Percentiles rank a stretch among this genome's conserved stretches.
These are phyloP conservation scores for Tethea ocularis DNA, from an alignment of 2,888 invertebrate genomes.

Conservation along the genomic window DNA sequence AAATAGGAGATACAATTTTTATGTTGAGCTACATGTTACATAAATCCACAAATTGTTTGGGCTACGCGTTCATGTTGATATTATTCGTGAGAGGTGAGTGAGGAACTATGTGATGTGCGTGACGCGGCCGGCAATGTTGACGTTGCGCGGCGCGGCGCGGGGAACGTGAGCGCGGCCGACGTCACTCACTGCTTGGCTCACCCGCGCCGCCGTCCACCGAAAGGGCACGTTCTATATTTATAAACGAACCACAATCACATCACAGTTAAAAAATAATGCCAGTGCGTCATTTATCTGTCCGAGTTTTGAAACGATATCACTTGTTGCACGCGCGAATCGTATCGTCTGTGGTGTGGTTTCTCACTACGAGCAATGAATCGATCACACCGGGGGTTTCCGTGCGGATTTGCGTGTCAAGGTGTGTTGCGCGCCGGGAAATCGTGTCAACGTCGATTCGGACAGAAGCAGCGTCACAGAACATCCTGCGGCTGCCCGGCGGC, in stretches of 20 bases:
- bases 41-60: slow-evolving; percentile 37
- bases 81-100: slow-evolving; percentile 62
- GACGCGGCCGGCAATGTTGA: slow-evolving; percentile 77
- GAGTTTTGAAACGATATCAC: slow-evolving; percentile 66
- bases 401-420: slow-evolving; percentile 67
- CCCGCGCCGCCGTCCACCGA: slow-evolving; percentile 75
- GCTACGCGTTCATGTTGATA: slow-evolving; percentile 59
- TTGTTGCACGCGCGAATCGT: slow-evolving; percentile 78
- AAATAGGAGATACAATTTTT: background rate
- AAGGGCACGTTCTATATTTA: slow-evolving; percentile 81
- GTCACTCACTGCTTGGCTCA: slow-evolving; percentile 75
- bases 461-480: slow-evolving; percentile 75
- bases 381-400: slow-evolving; percentile 60
- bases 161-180: slow-evolving; percentile 73
- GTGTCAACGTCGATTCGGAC: slow-evolving; percentile 74
- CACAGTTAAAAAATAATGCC: slow-evolving; percentile 60
- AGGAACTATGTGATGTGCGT: slow-evolving; percentile 55
- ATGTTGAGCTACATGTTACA: slow-evolving; percentile 15
- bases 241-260: slow-evolving; percentile 72
- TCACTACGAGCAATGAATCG: slow-evolving; percentile 62
- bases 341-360: slow-evolving; percentile 47
- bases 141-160: slow-evolving; percentile 77
- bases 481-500: slow-evolving; percentile 82
- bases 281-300: slow-evolving; percentile 57
- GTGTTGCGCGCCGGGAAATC: slow-evolving; percentile 65